phyloP scores from a whole-genome alignment of 30 jellyfish, hydroid and myxozoan species.

The Catostylus mosaicus region DNA sequence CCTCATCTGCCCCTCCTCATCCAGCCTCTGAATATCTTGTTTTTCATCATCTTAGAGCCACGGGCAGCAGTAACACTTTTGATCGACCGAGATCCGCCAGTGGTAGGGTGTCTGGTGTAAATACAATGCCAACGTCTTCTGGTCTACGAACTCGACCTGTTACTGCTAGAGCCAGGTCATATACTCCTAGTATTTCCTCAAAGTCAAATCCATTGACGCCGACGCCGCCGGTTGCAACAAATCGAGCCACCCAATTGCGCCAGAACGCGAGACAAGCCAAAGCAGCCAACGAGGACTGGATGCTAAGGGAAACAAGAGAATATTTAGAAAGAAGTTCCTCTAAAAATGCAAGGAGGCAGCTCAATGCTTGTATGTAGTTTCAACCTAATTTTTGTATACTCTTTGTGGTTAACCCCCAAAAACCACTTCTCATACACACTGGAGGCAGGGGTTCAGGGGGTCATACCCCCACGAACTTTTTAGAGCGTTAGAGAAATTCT shows the following conservation, averaged over 20 bases:
- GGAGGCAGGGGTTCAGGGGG: no score
- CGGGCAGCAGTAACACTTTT: not conserved
- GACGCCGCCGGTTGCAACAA: slow-evolving; percentile 60
- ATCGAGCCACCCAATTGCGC: slow-evolving; percentile 54
- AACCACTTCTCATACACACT: no score
- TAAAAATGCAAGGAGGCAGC: not conserved
- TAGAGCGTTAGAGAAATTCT: no score
- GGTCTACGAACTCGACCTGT: slow-evolving; percentile 44
- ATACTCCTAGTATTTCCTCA: slow-evolving; percentile 10
- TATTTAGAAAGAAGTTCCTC: slow-evolving; percentile 30
- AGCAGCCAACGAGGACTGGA: slow-evolving; percentile 52
- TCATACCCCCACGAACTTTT: no score
- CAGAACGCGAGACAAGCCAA: slow-evolving; percentile 22
- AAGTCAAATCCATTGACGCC: slow-evolving; percentile 14
- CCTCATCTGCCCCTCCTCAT: no score
- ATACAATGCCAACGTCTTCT: slow-evolving; percentile 29
- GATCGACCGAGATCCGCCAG: slow-evolving; percentile 56
- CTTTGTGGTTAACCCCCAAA: no score
- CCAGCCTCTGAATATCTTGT: no score
- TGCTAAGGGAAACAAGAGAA: slow-evolving; percentile 51
- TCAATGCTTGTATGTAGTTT: not conserved
- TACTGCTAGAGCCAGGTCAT: slow-evolving; percentile 43
- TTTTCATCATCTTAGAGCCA: not conserved
- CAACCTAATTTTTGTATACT: no score
- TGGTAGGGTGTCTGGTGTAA: slow-evolving; percentile 19